Percentiles rank a stretch among this genome's conserved stretches.
These are phyloP conservation scores for Lasioglossum marginatum DNA, from an alignment of 2,888 invertebrate genomes.

Conservation along the genomic window DNA sequence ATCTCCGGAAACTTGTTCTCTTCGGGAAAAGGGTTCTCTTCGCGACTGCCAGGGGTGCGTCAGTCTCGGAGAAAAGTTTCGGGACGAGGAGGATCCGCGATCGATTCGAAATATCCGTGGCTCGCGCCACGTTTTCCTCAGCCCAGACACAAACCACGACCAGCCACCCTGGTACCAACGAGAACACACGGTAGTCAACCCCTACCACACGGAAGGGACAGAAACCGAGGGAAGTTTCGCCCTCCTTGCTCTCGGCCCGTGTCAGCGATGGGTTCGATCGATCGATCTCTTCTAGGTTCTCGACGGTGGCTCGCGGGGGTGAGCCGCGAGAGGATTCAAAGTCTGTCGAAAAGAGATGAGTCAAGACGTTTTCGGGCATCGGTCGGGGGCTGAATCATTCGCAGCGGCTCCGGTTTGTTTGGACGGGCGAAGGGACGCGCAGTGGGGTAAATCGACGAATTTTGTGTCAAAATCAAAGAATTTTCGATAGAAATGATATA, in stretches of 20 bases:
- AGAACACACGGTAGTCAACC: slow-evolving; percentile 35
- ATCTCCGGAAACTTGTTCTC: neutral
- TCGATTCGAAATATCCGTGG: slow-evolving; percentile 35
- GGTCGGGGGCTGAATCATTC: neutral
- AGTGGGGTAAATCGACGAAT: too few species aligned
- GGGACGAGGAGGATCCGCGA: slow-evolving; percentile 7
- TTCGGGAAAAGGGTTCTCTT: neutral
- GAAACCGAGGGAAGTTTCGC: slow-evolving; percentile 30
- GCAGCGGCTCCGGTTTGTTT: neutral
- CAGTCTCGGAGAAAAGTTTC: neutral
- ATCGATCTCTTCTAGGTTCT: neutral
- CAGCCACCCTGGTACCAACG: slow-evolving; percentile 61
- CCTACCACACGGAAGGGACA: slow-evolving; percentile 24
- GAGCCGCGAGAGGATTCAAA: neutral
- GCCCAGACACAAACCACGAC: slow-evolving; percentile 62
- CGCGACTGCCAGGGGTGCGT: neutral
- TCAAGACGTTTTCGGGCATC: neutral
- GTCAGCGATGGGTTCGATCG: slow-evolving; percentile 41
- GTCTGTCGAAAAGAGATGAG: neutral
- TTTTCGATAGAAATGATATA: too few species aligned
- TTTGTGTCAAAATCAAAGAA: too few species aligned
- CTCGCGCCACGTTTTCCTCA: slow-evolving; percentile 19
- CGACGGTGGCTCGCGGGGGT: neutral
- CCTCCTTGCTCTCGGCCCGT: slow-evolving; percentile 34
- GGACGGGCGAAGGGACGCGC: neutral